Evolutionary conservation across 64 coral and sea anemone genomes (phyloP), one percentile per base, ranked within the genome.

Genomic region (Actinia equina): DNA sequence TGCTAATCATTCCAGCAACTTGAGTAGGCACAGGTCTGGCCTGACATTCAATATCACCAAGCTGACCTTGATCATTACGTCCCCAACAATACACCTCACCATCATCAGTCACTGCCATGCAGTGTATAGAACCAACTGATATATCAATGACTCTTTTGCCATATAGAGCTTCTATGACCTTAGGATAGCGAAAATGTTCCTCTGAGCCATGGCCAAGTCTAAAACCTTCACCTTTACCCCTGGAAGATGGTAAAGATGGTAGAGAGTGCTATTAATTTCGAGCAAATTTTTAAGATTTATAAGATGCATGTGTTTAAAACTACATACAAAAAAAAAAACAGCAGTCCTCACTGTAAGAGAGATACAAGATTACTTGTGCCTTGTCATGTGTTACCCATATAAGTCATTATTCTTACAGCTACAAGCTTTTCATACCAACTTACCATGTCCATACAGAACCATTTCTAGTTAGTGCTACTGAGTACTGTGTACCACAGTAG

Each of bases 161-260:
- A 88, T 71, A 85, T 43, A 99, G 80, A 45, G 86, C 88, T 88
- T 99, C 97, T 45, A 99, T 82, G 41, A 95, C 18, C 84, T 99
- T 99, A 2, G 97, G 97, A 54, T 88, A 86, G 6, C 93, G 97
- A 6, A 95, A 42, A 42, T 99, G 97, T 16, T 99, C 97, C 43
- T 99, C 97, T 62, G 91, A 62, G 22, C 88, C 97, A 91, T 99
- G 97, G 37, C 97, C 93, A 57, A 99, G 88, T 13, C 97, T 84
- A 86, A 88, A 93, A 19, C 93, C 97, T 88, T 99, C 97, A 55
- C 97, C 97, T 83, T 99, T 99, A 58, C 97, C 97, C 97, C 97
- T 99, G 42, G 22, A 81, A 70, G n/a, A 65, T 65, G 22, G 62
- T 65, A 4, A 22, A 44, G 71, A 86, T 62, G 55, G 10, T 16